These are phyloP conservation scores for Oreochromis grahami DNA, from an alignment of 2,797 vertebrate species.

Conservation along the genomic window DNA sequence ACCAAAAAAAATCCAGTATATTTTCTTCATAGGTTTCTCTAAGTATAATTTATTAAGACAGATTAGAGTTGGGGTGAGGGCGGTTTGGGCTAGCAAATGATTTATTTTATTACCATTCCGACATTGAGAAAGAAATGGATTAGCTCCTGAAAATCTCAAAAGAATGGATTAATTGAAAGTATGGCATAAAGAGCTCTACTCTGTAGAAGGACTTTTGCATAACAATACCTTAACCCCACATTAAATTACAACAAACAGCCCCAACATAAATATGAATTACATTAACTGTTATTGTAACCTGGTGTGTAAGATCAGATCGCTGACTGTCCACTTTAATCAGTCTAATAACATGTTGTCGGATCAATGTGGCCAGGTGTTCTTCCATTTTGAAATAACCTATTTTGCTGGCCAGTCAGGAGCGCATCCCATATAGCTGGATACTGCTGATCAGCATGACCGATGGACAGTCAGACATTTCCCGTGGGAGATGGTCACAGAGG, in stretches of 20 bases:
- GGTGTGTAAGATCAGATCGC: neutral
- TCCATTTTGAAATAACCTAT: neutral
- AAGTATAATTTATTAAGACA: neutral
- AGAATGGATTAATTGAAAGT: neutral
- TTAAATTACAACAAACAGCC: neutral
- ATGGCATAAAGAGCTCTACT: neutral
- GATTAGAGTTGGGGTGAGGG: rapidly evolving
- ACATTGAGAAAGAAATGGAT: neutral
- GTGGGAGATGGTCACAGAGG: neutral
- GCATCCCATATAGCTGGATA: neutral
- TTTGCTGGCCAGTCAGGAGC: neutral
- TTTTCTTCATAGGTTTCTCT: neutral
- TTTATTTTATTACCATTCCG: neutral
- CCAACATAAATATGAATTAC: neutral
- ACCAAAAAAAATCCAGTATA: neutral
- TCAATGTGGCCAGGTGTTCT: neutral
- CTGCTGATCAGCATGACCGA: neutral
- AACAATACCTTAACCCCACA: neutral
- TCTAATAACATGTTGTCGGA: neutral
- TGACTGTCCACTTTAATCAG: neutral
- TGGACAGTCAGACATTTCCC: neutral
- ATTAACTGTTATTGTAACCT: neutral
- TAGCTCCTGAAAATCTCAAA: neutral
- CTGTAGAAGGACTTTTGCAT: neutral
- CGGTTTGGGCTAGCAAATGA: neutral